Evolutionary conservation across 2,888 invertebrate genomes (phyloP), one percentile per base, ranked within the genome.

Genomic region (Troides aeacus): DNA sequence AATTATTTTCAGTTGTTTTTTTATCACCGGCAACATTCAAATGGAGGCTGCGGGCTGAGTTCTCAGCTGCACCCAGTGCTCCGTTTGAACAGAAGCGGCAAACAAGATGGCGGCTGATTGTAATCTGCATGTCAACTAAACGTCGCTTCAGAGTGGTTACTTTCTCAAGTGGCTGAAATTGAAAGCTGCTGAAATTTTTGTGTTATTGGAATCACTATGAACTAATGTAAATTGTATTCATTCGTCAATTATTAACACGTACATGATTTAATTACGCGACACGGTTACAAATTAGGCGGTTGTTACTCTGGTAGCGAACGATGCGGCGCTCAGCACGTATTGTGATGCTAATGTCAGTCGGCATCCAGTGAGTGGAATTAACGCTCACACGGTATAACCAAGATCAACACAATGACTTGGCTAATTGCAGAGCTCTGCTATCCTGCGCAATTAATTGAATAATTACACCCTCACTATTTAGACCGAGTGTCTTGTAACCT

Each of bases 1-100:
- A 91, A 91, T 90, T 89, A 90, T 89, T 86, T 89, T 85, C 86
- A 88, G 81, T 85, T 90, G 87, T 89, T 90, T 91, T 50, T 68
- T 89, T 86, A 86, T 84, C 86, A 85, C 83, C 81, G 84, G 81
- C 79, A 30, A 80, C 86, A 87, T 86, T 88, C 79, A 83, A 86
- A 85, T 83, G 78, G 78, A 77, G 80, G 82, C 84, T 81, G 61
- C 72, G 73, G 79, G 81, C 80, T 71, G 78, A 77, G 76, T 81
- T 79, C 78, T 80, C 79, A 72, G 69, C 74, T 76, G 77, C 76
- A 76, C 70, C 71, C 71, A 66, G 72, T 72, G 67, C 71, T 71
- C 70, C 73, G 68, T 73, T 74, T 73, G 68, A 69, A 70, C 66
- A 70, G 71, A 56, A 66, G 59, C 64, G 58, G 61, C 68, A 71